Percentiles rank a stretch among this genome's conserved stretches.
phyloP scores from a whole-genome alignment of 2,888 invertebrate species.

The Sinelater perroti region DNA sequence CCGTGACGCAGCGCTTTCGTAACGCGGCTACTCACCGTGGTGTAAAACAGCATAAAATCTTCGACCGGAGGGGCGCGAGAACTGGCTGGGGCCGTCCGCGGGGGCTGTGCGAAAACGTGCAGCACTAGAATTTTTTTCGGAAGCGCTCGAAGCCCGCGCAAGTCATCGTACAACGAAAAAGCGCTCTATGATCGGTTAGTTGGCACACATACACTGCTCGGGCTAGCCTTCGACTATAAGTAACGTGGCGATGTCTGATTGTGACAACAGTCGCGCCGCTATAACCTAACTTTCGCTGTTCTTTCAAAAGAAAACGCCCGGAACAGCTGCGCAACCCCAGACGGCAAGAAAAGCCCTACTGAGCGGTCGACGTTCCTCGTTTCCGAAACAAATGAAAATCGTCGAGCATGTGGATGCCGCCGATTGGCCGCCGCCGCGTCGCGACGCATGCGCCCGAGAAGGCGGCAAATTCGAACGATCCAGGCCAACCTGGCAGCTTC shows the following conservation, averaged over 20 bases:
- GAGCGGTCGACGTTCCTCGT: slow-evolving; percentile 33
- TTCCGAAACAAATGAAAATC: slow-evolving; percentile 34
- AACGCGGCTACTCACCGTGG: slow-evolving; percentile 33
- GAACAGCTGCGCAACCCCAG: slow-evolving; percentile 27
- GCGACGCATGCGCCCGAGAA: slow-evolving; percentile 40
- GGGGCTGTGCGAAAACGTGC: slow-evolving; percentile 3
- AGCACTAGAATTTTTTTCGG: slow-evolving; percentile 29
- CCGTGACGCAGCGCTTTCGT: slow-evolving; percentile 26
- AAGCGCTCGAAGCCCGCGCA: slow-evolving; percentile 30
- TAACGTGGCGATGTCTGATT: slow-evolving; percentile 38
- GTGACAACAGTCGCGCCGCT: slow-evolving; percentile 19
- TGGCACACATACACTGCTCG: slow-evolving; percentile 30
- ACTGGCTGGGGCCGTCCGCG: slow-evolving; percentile 16
- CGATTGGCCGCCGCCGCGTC: slow-evolving; percentile 58
- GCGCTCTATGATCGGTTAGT: slow-evolving; percentile 21
- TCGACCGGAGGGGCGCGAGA: slow-evolving; percentile 15
- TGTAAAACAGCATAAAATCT: slow-evolving; percentile 33
- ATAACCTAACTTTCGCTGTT: slow-evolving; percentile 34
- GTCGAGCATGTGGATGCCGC: slow-evolving; percentile 62
- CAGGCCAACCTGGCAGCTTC: too few relatives aligned
- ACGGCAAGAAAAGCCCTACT: slow-evolving; percentile 32
- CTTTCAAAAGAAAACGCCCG: slow-evolving; percentile 24
- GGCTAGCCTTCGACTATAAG: slow-evolving; percentile 14
- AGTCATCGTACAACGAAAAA: slow-evolving; percentile 33
- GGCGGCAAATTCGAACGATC: slow-evolving; percentile 34